Percentiles rank a stretch among this genome's conserved stretches.
Evolutionary conservation across 1,140 invertebrate species (phyloP).

Genomic region (Bombus soroeensis): DNA sequence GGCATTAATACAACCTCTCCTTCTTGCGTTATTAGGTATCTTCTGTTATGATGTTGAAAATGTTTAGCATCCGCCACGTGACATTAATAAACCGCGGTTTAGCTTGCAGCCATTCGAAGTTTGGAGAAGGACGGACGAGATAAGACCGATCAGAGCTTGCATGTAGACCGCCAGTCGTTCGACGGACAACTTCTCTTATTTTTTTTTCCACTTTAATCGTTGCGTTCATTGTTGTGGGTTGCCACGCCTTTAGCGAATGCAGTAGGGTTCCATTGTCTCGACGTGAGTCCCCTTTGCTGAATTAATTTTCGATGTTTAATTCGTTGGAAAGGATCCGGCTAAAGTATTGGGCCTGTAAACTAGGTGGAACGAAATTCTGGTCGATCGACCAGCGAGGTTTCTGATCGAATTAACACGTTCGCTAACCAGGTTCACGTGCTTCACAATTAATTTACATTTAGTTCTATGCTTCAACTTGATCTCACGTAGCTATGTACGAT

Average conservation of each 20-base stretch:
- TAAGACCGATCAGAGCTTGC: constrained; percentile 32
- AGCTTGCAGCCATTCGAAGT: constrained; percentile 35
- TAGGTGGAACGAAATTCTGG: not conserved
- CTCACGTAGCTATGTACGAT: no score
- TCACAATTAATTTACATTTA: not conserved
- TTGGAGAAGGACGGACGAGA: constrained; percentile 41
- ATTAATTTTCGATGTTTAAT: constrained; percentile 40
- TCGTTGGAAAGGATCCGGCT: not conserved
- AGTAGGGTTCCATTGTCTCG: constrained; percentile 47
- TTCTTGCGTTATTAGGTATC: not conserved
- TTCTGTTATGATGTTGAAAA: not conserved
- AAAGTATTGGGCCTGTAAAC: not conserved
- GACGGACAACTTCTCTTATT: constrained; percentile 6
- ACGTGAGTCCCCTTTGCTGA: constrained; percentile 18
- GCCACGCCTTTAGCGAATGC: constrained; percentile 55
- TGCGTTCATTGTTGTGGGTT: constrained; percentile 53
- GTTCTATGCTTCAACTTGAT: no score
- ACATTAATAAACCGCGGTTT: constrained; percentile 38
- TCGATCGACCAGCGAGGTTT: not conserved
- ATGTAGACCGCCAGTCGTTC: constrained; percentile 47
- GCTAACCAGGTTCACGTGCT: not conserved
- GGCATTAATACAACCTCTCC: not conserved
- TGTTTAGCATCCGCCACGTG: not conserved
- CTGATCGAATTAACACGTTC: not conserved
- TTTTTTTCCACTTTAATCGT: constrained; percentile 52